A percentile compares a stretch with the other conserved stretches of the same genome.
These are phyloP conservation scores for Rhinogobius similis DNA, from an alignment of 2,113 vertebrate species.

Conservation along the genomic window DNA sequence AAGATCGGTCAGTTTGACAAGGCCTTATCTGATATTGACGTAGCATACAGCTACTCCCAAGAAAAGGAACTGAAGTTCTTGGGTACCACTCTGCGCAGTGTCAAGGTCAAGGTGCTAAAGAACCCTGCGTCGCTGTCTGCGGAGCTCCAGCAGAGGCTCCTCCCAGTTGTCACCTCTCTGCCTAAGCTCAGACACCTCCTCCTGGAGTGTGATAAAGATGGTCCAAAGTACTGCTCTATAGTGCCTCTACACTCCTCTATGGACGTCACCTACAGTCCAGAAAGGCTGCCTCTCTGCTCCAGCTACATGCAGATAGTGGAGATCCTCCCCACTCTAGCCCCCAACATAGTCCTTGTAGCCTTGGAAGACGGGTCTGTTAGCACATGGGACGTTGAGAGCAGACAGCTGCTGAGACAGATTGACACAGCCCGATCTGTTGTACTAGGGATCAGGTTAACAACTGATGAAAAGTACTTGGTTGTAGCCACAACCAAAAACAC, in stretches of 20 bases:
- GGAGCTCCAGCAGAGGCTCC: slow-evolving; percentile 93
- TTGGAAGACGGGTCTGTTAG: slow-evolving; percentile 96
- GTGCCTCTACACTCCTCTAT: slow-evolving; percentile 97
- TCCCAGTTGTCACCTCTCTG: slow-evolving; percentile 94
- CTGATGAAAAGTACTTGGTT: slow-evolving; percentile 94
- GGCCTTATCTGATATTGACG: slow-evolving; percentile 90
- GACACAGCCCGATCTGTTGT: slow-evolving; percentile 93
- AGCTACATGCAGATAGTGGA: slow-evolving; percentile 96
- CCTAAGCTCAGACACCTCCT: slow-evolving; percentile 96
- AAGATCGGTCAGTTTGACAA: slow-evolving; percentile 97
- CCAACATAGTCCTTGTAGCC: slow-evolving; percentile 91
- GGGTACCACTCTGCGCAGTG: slow-evolving; percentile 88
- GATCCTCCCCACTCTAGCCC: slow-evolving; percentile 91
- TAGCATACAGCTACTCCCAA: slow-evolving; percentile 91
- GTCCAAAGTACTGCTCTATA: slow-evolving; percentile 97
- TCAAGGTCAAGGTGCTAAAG: slow-evolving; percentile 89
- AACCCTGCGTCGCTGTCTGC: slow-evolving; percentile 93
- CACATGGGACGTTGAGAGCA: slow-evolving; percentile 95
- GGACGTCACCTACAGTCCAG: slow-evolving; percentile 96
- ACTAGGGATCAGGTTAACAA: slow-evolving; percentile 90
- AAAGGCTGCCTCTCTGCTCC: slow-evolving; percentile 89
- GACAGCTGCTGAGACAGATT: slow-evolving; percentile 91
- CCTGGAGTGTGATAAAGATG: slow-evolving; percentile 96
- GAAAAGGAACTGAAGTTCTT: slow-evolving; percentile 98
- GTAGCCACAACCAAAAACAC: slow-evolving; percentile 98